These are phyloP conservation scores for Reinhardtius hippoglossoides DNA, from an alignment of 2,113 vertebrate genomes.

Conservation along the genomic window DNA sequence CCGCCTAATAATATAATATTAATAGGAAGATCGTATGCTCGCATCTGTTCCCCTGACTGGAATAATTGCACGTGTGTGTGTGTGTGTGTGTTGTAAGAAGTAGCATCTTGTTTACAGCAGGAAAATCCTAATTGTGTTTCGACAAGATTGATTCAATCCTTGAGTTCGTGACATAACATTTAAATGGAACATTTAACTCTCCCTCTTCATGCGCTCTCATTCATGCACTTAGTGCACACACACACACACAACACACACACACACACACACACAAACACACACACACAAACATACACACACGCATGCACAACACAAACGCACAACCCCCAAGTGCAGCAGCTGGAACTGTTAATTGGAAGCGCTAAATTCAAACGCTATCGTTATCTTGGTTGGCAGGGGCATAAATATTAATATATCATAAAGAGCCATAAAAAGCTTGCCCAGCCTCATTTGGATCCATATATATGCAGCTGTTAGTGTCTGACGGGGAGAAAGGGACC, in stretches of 20 bases:
- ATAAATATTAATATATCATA: conserved; percentile 80
- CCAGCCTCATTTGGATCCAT: conserved; percentile 71
- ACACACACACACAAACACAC: not conserved
- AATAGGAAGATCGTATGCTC: conserved; percentile 44
- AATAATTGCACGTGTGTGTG: conserved; percentile 10
- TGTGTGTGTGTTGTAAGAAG: not conserved
- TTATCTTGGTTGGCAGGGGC: conserved; percentile 61
- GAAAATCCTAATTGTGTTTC: conserved; percentile 65
- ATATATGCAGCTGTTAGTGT: conserved; percentile 71
- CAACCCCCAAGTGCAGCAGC: conserved; percentile 55
- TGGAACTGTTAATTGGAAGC: conserved; percentile 72
- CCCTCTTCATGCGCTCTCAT: conserved; percentile 35
- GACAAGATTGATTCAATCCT: conserved; percentile 67
- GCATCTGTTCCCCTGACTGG: conserved; percentile 10
- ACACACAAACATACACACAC: conserved; percentile 9
- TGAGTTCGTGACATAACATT: conserved; percentile 69
- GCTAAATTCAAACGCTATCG: conserved; percentile 73
- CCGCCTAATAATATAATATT: conserved; percentile 51
- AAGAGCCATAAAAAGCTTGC: conserved; percentile 62
- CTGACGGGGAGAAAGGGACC: conserved; percentile 27
- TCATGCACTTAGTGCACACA: not conserved
- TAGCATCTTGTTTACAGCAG: conserved; percentile 55
- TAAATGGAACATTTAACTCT: conserved; percentile 65
- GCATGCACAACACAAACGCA: not conserved
- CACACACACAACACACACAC: not conserved